Evolutionary conservation across 2,888 invertebrate genomes (phyloP), one percentile per base, ranked within the genome.

Genomic region (Mongoloraphidia duomilia): DNA sequence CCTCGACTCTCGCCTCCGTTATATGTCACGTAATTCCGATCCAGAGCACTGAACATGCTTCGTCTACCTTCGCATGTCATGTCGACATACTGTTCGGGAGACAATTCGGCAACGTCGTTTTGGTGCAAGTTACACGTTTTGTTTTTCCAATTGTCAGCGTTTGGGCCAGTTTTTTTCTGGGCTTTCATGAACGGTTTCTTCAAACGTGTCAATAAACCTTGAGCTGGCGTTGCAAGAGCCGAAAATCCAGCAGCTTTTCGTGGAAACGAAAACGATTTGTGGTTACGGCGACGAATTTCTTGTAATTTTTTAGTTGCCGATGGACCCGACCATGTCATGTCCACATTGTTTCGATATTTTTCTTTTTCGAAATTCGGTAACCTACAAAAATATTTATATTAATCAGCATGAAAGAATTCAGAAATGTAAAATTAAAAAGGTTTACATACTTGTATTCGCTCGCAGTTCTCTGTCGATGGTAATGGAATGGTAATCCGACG

Each of bases 281-380:
- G 13, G 3, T 14, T 46, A 13, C 38, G 11, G 8, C 17, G 36
- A 35, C 57, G 57, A 34, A 74, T 60, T 58, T 74, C 73, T 59
- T 76, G 74, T 42, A 74, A 73, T 55, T 78, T 79, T 52, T 72
- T 72, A 1, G 75, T 72, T 1, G 79, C 74, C 35, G 77, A 74
- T 10, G 78, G 77, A 52, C 80, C 83, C 6, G 80, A 79, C 84
- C 84, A 84, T 1, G 83, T 82, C 59, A 73, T 71, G 48, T 80
- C 79, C 33, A 61, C 61, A 48, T 65, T 63, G 13, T 61, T 57
- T 8, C 57, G 51, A 14, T 56, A 53, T 55, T 72, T 67, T 49
- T 69, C 63, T 12, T 69, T 65, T 35, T 59, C 53, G 3, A 58
- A 56, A 1, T 62, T 61, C 12, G 71, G 67, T 8, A 26, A 26